phyloP scores from a whole-genome alignment of 2,888 invertebrate species.

The Athripsodes cinereus region DNA sequence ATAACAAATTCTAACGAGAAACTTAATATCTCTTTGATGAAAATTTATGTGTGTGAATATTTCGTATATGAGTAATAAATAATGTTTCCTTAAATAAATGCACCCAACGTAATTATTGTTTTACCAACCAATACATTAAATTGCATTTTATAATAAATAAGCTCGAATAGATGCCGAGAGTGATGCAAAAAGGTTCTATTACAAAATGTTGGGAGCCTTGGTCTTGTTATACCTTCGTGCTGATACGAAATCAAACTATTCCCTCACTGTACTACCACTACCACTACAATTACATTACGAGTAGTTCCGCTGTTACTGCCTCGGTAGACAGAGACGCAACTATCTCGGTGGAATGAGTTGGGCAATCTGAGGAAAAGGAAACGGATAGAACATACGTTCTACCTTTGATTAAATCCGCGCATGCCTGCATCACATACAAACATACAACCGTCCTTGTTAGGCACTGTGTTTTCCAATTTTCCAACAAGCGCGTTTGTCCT shows the following conservation, averaged over 20 bases:
- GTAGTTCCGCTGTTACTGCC: no score
- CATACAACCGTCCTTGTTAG: slow-evolving; percentile 17
- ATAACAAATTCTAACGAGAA: no score
- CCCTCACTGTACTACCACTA: slow-evolving; percentile 6
- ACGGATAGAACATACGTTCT: slow-evolving; percentile 26
- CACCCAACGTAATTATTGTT: no score
- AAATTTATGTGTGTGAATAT: no score
- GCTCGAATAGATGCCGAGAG: no score
- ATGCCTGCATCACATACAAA: slow-evolving; percentile 16
- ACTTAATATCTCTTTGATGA: no score
- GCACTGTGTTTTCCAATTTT: slow-evolving; percentile 7
- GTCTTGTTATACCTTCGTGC: slow-evolving; percentile 21
- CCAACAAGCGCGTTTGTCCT: slow-evolving; percentile 9
- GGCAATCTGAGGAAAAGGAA: slow-evolving; percentile 25
- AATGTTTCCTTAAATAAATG: no score
- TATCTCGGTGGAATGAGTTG: slow-evolving; percentile 12
- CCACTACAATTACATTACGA: no score
- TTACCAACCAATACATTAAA: no score
- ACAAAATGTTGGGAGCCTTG: slow-evolving; percentile 16
- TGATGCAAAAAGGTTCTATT: no score
- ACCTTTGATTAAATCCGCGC: slow-evolving; percentile 26
- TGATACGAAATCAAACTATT: slow-evolving; percentile 10
- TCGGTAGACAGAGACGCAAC: slow-evolving; percentile 17
- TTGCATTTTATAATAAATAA: no score
- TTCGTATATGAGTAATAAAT: no score